phyloP scores from a whole-genome alignment of 2,888 invertebrate genomes.

The Exephanes ischioxanthus region DNA sequence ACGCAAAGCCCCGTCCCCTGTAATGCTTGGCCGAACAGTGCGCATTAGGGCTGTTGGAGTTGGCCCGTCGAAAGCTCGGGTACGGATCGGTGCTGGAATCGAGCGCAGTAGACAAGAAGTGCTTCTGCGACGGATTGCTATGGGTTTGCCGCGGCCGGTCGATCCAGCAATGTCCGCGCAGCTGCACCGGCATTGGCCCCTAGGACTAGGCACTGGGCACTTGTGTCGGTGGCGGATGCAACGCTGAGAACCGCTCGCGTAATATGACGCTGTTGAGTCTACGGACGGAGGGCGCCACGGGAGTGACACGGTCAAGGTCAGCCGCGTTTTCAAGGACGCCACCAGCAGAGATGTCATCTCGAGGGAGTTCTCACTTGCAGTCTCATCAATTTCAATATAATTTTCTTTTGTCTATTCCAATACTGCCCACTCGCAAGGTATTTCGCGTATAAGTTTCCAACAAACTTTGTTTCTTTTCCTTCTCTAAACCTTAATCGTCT shows the following conservation, averaged over 20 bases:
- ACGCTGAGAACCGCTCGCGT: constrained; percentile 72
- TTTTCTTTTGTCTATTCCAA: constrained; percentile 27
- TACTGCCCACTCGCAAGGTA: background rate
- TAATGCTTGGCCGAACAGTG: background rate
- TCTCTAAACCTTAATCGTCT: too few species aligned
- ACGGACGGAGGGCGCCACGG: constrained; percentile 64
- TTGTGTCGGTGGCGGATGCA: constrained; percentile 35
- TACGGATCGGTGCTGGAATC: constrained; percentile 57
- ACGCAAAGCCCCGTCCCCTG: too few species aligned
- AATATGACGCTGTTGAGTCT: constrained; percentile 73
- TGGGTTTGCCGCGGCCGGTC: constrained; percentile 53
- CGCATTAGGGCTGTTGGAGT: constrained; percentile 28
- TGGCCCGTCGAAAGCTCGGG: constrained; percentile 28
- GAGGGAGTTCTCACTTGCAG: constrained; percentile 70
- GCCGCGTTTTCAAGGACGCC: constrained; percentile 81
- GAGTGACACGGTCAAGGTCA: constrained; percentile 84
- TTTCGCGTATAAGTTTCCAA: background rate
- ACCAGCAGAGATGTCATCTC: constrained; percentile 80
- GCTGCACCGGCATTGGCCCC: constrained; percentile 29
- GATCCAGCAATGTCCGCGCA: constrained; percentile 65
- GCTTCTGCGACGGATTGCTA: constrained; percentile 16
- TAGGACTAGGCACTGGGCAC: background rate
- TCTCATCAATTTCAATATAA: constrained; percentile 16
- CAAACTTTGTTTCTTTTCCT: background rate
- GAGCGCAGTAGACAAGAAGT: constrained; percentile 21